Base-by-base conservation (phyloP, 2,113 vertebrate species). In the Neotragus moschatus region DNA sequence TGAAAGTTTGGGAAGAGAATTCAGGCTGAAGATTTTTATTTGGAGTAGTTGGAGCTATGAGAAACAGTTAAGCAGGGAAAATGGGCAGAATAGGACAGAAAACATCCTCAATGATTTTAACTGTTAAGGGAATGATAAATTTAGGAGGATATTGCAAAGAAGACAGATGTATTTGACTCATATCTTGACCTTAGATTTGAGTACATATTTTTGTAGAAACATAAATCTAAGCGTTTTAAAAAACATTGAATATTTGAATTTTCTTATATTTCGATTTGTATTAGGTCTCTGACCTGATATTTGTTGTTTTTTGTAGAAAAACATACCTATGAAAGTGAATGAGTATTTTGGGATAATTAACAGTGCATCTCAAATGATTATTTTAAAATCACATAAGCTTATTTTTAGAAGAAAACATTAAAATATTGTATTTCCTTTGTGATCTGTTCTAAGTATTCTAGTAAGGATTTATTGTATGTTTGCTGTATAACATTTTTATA, bases 401-500 rank as follows among this genome's bases (percentile, higher is more conserved):
- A 55, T 89, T 95, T 84, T 95, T 80, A 92, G 25, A 91, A 90
- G 60, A 90, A 94, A 91, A 23, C 56, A 87, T 92, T 28, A 61
- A 88, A 95, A 90, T 21, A 53, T 11, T 58, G 16, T 92, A 9
- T 95, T 97, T 63, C 25, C 3, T 49, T 95, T 95, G 66, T 85
- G 5, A 61, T 95, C 63, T 82, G 0, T 60, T 88, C 56, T 53
- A 12, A 51, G 51, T 39, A 6, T 87, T 91, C 60, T 66, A 75
- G 23, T 88, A 53, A 96, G 21, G 9, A 58, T 53, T 88, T 86
- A 30, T n/a, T 91, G 1, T 56, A 21, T 81, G 7, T 88, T 30
- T 80, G 13, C 82, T 80, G 55, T 28, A 19, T 84, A 25, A 19
- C 56, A 60, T 55, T 84, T 91, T 94, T 92, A 14, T 23, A 89